Evolutionary conservation across 2,888 invertebrate species (phyloP).

Genomic region (Eumacrocentrus americanus): DNA sequence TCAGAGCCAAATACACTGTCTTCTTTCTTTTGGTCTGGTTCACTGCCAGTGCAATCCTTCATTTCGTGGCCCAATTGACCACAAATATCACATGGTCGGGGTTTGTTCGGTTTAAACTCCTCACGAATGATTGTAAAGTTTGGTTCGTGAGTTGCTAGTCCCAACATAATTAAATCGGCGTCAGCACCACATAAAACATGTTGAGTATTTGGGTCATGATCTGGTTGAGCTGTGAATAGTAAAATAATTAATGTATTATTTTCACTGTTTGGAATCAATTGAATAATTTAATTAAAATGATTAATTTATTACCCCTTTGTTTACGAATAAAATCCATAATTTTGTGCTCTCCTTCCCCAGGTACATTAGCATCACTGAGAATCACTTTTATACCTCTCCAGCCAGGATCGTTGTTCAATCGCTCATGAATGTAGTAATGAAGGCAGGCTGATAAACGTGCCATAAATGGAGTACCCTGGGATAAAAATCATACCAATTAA

Average conservation of each 20-base stretch:
- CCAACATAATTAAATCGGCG: slow-evolving; percentile 97
- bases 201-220: slow-evolving; percentile 97
- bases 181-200: slow-evolving; percentile 99
- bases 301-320: slow-evolving; percentile 86
- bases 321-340: slow-evolving; percentile 99
- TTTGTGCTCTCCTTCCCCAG: slow-evolving; percentile 98
- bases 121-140: slow-evolving; percentile 98
- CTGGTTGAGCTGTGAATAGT: slow-evolving; percentile 74
- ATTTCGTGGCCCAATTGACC: slow-evolving; percentile 90
- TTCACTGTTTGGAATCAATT: neutral
- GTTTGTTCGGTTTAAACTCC: slow-evolving; percentile 97
- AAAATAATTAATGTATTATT: neutral
- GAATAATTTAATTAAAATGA: no score
- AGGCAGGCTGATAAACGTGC: slow-evolving; percentile 84
- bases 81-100: slow-evolving; percentile 94
- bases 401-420: slow-evolving; percentile 91
- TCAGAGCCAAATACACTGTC: slow-evolving; percentile 72
- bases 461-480: slow-evolving; percentile 95
- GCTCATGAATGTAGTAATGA: slow-evolving; percentile 87
- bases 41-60: slow-evolving; percentile 87
- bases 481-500: slow-evolving; percentile 6
- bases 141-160: slow-evolving; percentile 97
- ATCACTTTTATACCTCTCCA: slow-evolving; percentile 95
- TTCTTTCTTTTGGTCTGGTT: slow-evolving; percentile 68
- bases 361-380: slow-evolving; percentile 98